Evolutionary conservation across 2,888 invertebrate species (phyloP).

Genomic region (Eumerus sabulonum): DNA sequence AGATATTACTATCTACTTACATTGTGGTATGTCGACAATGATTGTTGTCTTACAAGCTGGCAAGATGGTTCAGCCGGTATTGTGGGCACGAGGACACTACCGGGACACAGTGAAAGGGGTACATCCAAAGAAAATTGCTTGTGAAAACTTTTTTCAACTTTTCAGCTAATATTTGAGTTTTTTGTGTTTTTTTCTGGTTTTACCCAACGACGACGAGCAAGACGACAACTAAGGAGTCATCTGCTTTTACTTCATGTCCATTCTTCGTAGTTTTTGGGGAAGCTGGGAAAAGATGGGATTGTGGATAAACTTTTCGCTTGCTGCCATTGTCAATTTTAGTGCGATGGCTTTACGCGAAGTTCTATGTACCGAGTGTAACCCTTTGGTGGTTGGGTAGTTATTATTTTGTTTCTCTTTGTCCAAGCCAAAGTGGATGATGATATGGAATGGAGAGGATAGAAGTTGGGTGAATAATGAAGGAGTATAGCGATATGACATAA

Average conservation of each 20-base stretch:
- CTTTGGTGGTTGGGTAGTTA: conserved; percentile 35
- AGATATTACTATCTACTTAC: conserved; percentile 64
- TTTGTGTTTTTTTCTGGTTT: no score
- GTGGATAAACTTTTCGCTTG: conserved; percentile 65
- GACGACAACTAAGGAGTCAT: conserved; percentile 20
- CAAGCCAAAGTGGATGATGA: conserved; percentile 31
- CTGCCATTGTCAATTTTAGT: conserved; percentile 63
- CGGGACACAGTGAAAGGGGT: neutral
- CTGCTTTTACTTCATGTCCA: conserved; percentile 47
- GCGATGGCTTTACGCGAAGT: conserved; percentile 46
- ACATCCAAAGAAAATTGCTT: conserved; percentile 60
- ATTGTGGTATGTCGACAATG: conserved; percentile 64
- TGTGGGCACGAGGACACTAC: neutral
- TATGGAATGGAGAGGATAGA: conserved; percentile 1
- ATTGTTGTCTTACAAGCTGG: conserved; percentile 57
- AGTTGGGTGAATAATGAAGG: no score
- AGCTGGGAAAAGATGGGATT: no score
- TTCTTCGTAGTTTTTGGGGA: no score
- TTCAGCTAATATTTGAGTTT: conserved; percentile 67
- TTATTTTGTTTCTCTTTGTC: conserved; percentile 46
- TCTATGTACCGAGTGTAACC: conserved; percentile 56
- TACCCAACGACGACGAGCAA: conserved; percentile 14
- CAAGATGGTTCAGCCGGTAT: no score
- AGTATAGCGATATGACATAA: conserved; percentile 38
- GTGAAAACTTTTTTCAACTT: conserved; percentile 65